Percentiles rank a stretch among this genome's conserved stretches.
phyloP scores from a whole-genome alignment of 2,113 vertebrate genomes.

The Perognathus longimembris region DNA sequence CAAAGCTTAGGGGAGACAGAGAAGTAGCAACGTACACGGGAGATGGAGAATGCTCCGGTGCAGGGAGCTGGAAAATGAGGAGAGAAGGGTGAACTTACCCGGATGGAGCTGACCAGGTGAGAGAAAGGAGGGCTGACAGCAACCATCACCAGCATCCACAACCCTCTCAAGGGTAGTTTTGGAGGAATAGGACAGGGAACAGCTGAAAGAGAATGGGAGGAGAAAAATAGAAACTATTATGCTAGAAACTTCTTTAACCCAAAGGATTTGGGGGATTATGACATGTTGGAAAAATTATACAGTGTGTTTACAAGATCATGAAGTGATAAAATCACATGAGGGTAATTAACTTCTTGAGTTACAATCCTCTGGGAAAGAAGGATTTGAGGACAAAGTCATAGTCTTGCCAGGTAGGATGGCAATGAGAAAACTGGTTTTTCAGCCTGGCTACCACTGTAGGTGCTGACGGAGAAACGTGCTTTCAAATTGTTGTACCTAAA shows the following conservation, averaged over 20 bases:
- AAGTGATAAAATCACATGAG: neutral
- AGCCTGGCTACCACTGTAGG: too few species aligned
- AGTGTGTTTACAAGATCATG: neutral
- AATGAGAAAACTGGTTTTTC: neutral
- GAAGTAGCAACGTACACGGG: fast-evolving
- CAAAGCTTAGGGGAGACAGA: neutral
- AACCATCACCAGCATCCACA: fast-evolving
- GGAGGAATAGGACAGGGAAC: neutral
- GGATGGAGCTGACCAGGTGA: neutral
- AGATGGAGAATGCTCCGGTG: neutral
- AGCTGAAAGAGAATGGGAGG: neutral
- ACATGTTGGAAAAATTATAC: neutral
- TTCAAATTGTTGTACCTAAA: too few species aligned
- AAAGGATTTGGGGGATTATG: neutral
- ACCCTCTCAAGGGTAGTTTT: neutral
- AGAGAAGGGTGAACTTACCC: neutral
- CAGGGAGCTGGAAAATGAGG: neutral
- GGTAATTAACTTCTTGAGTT: neutral
- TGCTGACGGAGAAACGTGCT: neutral
- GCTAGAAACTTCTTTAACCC: neutral
- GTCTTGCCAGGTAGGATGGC: neutral
- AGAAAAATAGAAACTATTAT: neutral
- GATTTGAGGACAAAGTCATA: neutral
- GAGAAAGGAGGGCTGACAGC: neutral
- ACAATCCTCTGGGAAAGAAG: neutral